phyloP scores from a whole-genome alignment of 2,888 invertebrate species.

The Rambutsinella grinnellia region DNA sequence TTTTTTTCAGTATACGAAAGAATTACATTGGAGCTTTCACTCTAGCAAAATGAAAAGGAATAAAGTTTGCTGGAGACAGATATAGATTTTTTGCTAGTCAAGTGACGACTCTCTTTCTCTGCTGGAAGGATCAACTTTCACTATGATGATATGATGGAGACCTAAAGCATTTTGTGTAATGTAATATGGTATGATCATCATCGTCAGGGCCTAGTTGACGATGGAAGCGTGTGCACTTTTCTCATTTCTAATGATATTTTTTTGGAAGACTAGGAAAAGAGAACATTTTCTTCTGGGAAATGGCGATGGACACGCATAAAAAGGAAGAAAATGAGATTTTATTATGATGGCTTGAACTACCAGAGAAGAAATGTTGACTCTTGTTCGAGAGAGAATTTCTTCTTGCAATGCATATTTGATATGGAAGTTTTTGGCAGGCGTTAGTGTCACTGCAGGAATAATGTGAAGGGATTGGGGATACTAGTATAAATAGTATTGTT shows the following conservation, averaged over 20 bases:
- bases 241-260: slow-evolving; percentile 6
- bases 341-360: slow-evolving; percentile 3
- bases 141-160: slow-evolving; percentile 34
- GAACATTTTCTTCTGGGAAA: background rate
- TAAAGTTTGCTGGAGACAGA: no score
- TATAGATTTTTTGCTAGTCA: no score
- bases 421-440: no score
- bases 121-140: slow-evolving; percentile 42
- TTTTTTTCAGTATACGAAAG: background rate
- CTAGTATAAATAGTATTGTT: no score
- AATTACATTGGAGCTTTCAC: slow-evolving; percentile 17
- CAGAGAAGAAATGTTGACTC: background rate
- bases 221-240: slow-evolving; percentile 10
- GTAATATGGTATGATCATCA: slow-evolving; percentile 19
- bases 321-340: slow-evolving; percentile 36
- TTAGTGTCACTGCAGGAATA: no score
- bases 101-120: slow-evolving; percentile 23
- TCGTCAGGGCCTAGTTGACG: no score
- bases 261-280: slow-evolving; percentile 6
- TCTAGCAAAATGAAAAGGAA: slow-evolving; percentile 16
- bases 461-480: no score
- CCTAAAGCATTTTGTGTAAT: slow-evolving; percentile 15
- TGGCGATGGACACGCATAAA: slow-evolving; percentile 29
- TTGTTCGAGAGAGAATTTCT: slow-evolving; percentile 19
- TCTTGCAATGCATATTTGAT: slow-evolving; percentile 60